Evolutionary conservation across 2,113 vertebrate species (phyloP), one percentile per base, ranked within the genome.

Genomic region (Chionis minor): DNA sequence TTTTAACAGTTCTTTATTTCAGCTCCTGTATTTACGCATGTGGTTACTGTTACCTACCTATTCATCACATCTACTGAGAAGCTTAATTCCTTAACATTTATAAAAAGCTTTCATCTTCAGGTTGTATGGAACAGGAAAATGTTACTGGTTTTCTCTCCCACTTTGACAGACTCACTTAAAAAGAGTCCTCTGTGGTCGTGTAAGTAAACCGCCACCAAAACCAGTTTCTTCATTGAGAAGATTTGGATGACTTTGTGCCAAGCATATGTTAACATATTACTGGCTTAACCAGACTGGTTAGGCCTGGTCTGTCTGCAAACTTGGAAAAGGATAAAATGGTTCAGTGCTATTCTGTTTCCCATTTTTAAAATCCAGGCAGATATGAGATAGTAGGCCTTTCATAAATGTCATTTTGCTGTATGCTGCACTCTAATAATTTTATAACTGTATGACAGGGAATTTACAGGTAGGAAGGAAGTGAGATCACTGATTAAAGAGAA

Each of bases 401-500:
- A 97, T 97, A 96, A 97, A 96, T 93, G 52, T 94, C 85, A 28
- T 83, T 90, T 91, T 91, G 97, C 67, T 97, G 45, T 92, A 80
- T 70, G 20, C 61, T 93, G 65, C 73, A 82, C 59, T 96, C 81
- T 96, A 98, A 97, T 97, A 95, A 91, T 97, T 97, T 97, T 97
- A 59, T 94, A 96, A 86, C 80, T 94, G 42, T 92, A 40, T 96
- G 96, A 96, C 88, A 96, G 88, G 85, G 94, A 97, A 97, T 98
- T 96, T 97, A 90, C 67, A 97, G 95, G 96, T 97, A 96, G 81
- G 82, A 95, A 97, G 93, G 90, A 97, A 94, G 96, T 86, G 96
- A 96, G 95, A 97, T 97, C 96, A 95, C 92, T 97, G 97, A 98
- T 98, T 97, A 98, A 96, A 95, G 95, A 92, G 81, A 96, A 93